Evolutionary conservation across 2,888 invertebrate genomes (phyloP).

Genomic region (Allolobophora icterica): DNA sequence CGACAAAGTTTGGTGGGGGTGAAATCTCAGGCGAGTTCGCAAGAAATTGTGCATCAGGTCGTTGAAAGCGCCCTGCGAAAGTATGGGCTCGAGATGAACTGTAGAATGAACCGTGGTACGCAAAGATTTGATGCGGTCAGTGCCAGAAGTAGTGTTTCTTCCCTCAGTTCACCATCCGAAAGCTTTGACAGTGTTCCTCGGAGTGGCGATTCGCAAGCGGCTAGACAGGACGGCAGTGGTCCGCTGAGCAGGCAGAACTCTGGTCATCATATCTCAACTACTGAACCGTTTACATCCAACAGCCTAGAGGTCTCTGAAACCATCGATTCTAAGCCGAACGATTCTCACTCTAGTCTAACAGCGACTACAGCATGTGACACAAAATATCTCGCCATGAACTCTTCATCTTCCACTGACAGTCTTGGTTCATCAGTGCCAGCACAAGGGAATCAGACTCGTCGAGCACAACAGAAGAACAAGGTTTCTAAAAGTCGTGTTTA

Average conservation of each 20-base stretch:
- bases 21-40: background rate
- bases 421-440: background rate
- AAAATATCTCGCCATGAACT: background rate
- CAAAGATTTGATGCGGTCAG: background rate
- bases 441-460: background rate
- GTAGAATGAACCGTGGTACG: background rate
- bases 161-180: background rate
- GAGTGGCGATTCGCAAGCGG: background rate
- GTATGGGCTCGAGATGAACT: background rate
- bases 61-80: background rate
- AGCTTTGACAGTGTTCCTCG: background rate
- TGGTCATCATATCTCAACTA: no score
- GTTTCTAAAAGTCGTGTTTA: background rate
- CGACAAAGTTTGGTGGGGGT: background rate
- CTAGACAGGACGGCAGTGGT: background rate
- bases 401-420: background rate
- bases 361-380: background rate
- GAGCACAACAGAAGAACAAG: background rate
- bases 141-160: background rate
- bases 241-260: background rate
- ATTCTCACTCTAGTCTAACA: background rate
- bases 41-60: background rate
- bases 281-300: no score
- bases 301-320: no score
- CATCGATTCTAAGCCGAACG: background rate